Conservation (phyloP, 1,140 invertebrate genomes). For the Chrysopa pallens region DNA sequence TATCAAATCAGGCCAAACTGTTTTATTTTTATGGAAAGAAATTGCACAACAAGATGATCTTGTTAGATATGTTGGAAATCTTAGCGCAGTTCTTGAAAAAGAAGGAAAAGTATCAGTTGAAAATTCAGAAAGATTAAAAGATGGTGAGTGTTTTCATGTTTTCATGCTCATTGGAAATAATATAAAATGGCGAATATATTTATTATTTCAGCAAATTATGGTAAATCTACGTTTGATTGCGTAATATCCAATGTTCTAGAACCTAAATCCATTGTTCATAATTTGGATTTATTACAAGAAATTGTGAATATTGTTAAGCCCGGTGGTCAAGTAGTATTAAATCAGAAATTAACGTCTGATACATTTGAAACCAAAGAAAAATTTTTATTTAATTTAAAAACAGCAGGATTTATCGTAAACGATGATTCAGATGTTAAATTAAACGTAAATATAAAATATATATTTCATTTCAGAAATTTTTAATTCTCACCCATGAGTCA, state of each 20-base stretch:
- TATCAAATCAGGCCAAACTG: not conserved
- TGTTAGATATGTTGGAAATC: not conserved
- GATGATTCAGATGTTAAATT: not conserved
- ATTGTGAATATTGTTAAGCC: constrained; percentile 37
- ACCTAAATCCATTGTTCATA: constrained; percentile 23
- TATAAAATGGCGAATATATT: too few species aligned
- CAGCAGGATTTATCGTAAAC: not conserved
- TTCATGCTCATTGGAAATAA: not conserved
- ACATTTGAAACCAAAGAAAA: not conserved
- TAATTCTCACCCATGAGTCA: too few species aligned
- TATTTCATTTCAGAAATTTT: too few species aligned
- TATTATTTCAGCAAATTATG: constrained; percentile 23
- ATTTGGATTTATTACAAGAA: constrained; percentile 28
- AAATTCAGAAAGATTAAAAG: not conserved
- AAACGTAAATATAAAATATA: not conserved
- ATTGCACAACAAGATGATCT: not conserved
- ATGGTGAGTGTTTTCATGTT: not conserved
- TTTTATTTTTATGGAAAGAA: not conserved
- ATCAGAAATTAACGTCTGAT: constrained; percentile 6
- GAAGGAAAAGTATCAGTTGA: not conserved
- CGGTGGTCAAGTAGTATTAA: constrained; percentile 23
- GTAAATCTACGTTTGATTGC: constrained; percentile 33
- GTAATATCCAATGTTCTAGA: constrained; percentile 32
- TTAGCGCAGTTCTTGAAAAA: not conserved
- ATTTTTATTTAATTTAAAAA: not conserved